A percentile compares a stretch with the other conserved stretches of the same genome.
Conservation (phyloP, 2,113 vertebrate species). For the Orthonyx spaldingii region DNA sequence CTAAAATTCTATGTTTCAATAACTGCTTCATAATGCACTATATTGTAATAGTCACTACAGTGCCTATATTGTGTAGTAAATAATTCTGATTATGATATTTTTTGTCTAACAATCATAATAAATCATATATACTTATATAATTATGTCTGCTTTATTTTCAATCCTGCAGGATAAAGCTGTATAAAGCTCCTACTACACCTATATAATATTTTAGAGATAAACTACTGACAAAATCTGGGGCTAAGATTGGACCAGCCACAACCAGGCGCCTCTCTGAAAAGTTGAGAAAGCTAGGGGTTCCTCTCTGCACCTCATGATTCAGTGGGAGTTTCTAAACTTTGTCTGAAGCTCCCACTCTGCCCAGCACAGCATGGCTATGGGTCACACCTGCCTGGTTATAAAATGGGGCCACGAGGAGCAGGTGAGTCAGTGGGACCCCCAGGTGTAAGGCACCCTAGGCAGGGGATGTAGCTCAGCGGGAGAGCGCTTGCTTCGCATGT, state of each 20-base stretch:
- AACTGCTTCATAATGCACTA: neutral
- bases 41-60: neutral
- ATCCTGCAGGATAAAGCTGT: neutral
- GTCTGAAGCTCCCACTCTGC: neutral
- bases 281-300: neutral
- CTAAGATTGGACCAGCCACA: neutral
- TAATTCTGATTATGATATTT: neutral
- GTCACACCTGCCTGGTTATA: too few species aligned
- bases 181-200: neutral
- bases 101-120: neutral
- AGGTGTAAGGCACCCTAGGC: accelerated
- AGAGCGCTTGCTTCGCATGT: neutral
- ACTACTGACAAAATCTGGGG: neutral
- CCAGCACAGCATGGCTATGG: too few species aligned
- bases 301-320: neutral
- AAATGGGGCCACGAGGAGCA: accelerated
- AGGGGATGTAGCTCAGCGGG: neutral
- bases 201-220: neutral
- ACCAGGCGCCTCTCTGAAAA: neutral
- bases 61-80: neutral
- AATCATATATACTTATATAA: neutral
- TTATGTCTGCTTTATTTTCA: neutral
- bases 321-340: neutral
- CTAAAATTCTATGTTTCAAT: too few species aligned
- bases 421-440: accelerated